Evolutionary conservation across 2,797 vertebrate species (phyloP), one percentile per base, ranked within the genome.

Genomic region (Toxotes lorentzi): DNA sequence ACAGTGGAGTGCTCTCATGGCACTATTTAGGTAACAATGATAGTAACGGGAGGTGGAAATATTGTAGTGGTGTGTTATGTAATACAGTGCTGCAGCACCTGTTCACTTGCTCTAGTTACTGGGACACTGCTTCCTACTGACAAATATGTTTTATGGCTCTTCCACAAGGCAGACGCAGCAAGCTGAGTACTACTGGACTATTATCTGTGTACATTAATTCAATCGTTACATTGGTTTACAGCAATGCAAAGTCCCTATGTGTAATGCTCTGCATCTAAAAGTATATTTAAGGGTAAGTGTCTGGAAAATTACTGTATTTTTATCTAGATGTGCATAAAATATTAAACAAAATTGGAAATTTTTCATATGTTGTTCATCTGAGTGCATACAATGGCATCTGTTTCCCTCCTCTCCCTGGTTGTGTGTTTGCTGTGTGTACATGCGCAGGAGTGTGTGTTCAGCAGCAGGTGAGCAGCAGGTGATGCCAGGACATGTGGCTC

Each of bases 401-500:
- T 17, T 40, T 41, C 7, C 0, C 19, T 57, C 48, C 27, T 30
- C 11, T 27, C 9, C 57, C 3, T 63, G 27, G 68, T 8, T 68
- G 59, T 65, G 32, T 71, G 70, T 40, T 30, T 60, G 54, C 27
- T 54, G 32, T 68, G 24, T 62, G 14, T 51, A 11, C 10, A 34
- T 80, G 67, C 30, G 14, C 8, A 21, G 3, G 59, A 65, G 12
- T 62, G 76, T 66, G 45, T 68, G 68, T 56, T 76, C 45, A 79
- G 80, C 67, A 72, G 81, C 81, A 85, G 71, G 80, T 87, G 73
- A 79, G 80, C 67, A 70, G 81, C 81, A 85, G 71, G 80, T 87
- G 73, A 83, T 65, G 38, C 66, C 78, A 81, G 65, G 73, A 72
- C 75, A 76, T 78, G 78, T 70, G 58, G 78, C 61, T 85, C 13